Base-by-base conservation (phyloP, 2,888 invertebrate genomes). In the Agrotis puta region DNA sequence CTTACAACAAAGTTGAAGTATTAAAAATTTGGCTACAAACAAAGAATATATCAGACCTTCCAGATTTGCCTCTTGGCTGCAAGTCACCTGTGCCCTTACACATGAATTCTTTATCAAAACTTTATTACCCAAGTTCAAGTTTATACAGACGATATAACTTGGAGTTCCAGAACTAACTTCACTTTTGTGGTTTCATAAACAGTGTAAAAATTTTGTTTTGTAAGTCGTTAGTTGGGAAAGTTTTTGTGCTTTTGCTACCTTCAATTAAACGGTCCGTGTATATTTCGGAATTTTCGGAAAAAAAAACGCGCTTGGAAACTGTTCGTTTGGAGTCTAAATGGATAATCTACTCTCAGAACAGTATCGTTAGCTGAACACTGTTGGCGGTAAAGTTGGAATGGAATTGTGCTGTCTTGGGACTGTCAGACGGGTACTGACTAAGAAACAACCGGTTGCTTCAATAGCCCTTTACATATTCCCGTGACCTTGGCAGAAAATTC, bases 101-200 rank as follows among this genome's bases (percentile, higher is more conserved):
- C 54, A 64, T 54, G 82, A 59, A 70, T 77, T 64, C 59, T 57
- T 51, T 64, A 74, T 71, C 43, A 24, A 62, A 71, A 66, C 43
- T 82, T 82, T 79, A 62, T 45, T 45, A 68, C 20, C 11, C 11
- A 57, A 70, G 43, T 58, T 68, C 47, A 51, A 68, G 64, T 67
- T 82, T 78, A 67, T 47, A 5, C 43, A 5, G 58, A 18, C 65
- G 20, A 66, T 74, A 70, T 67, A 78, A 78, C 39, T 67, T 27
- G 14, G 64, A 20, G 66, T 62, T 62, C 56, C 27, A 62, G 66
- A 81, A 70, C 47, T 74, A 64, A 13, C 33, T 11, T 18, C 69
- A 68, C 67, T 66, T 80, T 78, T 79, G 64, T 61, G 67, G 74
- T 2, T 45, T 70, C 73, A 20, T 54, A 53, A n/a, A 24, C 45